A percentile compares a stretch with the other conserved stretches of the same genome.
Evolutionary conservation across 2,797 vertebrate species (phyloP).

Genomic region (Lutjanus argentimaculatus): DNA sequence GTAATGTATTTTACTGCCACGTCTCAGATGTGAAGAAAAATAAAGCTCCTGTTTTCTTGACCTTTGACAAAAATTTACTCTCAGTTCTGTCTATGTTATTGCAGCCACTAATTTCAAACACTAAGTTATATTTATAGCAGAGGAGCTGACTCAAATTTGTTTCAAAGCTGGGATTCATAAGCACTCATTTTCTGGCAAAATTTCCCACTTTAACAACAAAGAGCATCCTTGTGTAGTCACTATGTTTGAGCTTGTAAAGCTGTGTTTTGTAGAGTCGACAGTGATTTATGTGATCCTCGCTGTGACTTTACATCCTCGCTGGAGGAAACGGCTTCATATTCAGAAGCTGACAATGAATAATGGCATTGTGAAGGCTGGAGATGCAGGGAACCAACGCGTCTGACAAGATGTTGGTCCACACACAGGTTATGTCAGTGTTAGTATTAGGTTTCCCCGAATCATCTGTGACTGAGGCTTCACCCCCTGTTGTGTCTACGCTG

Average conservation of each 20-base stretch:
- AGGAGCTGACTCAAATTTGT: constrained; percentile 1
- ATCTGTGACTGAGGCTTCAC: constrained; percentile 19
- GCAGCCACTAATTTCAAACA: constrained; percentile 10
- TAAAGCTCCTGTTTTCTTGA: constrained; percentile 1
- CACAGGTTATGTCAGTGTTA: constrained; percentile 16
- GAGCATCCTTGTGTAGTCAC: constrained; percentile 20
- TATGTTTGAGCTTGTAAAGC: constrained; percentile 3
- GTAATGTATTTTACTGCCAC: background rate
- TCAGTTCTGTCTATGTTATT: constrained; percentile 8
- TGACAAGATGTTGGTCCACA: constrained; percentile 35
- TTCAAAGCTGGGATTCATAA: constrained; percentile 25
- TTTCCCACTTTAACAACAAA: constrained; percentile 17
- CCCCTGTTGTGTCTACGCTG: constrained; percentile 21
- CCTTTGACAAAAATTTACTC: constrained; percentile 9
- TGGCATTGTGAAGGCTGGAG: background rate
- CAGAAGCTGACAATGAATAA: constrained; percentile 20
- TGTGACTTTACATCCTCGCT: constrained; percentile 23
- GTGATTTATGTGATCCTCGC: constrained; percentile 24
- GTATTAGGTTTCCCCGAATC: constrained; percentile 41
- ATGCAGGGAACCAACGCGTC: constrained; percentile 7
- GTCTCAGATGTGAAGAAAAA: background rate
- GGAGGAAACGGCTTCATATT: constrained; percentile 5
- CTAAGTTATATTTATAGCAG: constrained; percentile 1
- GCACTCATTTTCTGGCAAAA: background rate
- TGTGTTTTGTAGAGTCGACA: constrained; percentile 10